These are phyloP conservation scores for Callyntrura sp. DNA, from an alignment of 2,888 invertebrate genomes.

Conservation along the genomic window DNA sequence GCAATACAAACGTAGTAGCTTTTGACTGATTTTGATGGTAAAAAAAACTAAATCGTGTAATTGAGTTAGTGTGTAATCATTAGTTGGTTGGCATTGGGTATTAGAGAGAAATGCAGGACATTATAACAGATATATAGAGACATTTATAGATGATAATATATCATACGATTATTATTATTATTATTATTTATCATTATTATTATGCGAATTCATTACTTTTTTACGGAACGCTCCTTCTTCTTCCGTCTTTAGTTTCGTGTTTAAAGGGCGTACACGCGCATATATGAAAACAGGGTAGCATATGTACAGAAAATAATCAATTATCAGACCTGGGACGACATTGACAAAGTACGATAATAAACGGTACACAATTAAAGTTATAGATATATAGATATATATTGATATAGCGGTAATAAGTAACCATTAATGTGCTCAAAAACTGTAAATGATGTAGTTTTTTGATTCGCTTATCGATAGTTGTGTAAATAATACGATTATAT, in stretches of 20 bases:
- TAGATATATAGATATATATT: background rate
- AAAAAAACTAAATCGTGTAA: constrained; percentile 16
- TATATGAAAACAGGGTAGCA: constrained; percentile 31
- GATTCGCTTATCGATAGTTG: background rate
- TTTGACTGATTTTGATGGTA: constrained; percentile 11
- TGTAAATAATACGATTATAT: constrained; percentile 6
- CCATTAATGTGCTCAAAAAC: constrained; percentile 12
- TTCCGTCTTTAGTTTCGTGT: constrained; percentile 66
- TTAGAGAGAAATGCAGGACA: constrained; percentile 14
- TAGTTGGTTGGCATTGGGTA: constrained; percentile 21
- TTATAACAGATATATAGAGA: background rate
- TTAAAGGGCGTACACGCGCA: constrained; percentile 44
- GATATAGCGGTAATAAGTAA: constrained; percentile 16
- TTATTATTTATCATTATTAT: constrained; percentile 19
- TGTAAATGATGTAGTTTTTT: constrained; percentile 2
- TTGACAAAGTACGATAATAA: constrained; percentile 1
- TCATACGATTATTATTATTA: constrained; percentile 11
- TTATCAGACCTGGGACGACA: constrained; percentile 45
- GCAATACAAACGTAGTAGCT: background rate
- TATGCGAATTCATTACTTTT: constrained; percentile 64
- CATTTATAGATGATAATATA: background rate
- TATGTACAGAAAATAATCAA: constrained; percentile 40
- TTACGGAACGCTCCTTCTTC: constrained; percentile 76
- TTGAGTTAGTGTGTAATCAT: constrained; percentile 49
- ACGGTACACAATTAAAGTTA: constrained; percentile 12